Evolutionary conservation across 2,797 vertebrate species (phyloP).

Genomic region (Falco peregrinus): DNA sequence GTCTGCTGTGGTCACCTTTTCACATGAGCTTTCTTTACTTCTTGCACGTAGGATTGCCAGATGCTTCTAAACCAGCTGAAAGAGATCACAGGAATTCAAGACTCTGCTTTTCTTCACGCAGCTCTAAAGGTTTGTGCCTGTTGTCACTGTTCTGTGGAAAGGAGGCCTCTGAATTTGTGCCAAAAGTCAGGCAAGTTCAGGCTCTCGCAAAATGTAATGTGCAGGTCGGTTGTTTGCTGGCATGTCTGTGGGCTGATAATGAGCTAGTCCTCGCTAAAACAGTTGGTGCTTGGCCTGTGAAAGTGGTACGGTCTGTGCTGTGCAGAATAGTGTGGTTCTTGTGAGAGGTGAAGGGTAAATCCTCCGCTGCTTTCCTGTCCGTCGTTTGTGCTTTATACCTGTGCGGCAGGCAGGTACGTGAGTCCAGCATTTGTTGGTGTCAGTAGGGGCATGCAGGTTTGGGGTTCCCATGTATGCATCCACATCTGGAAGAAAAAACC

Average conservation of each 20-base stretch:
- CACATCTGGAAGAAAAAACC: background rate
- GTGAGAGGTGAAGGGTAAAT: background rate
- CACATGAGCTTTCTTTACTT: background rate
- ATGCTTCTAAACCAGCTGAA: conserved; percentile 89
- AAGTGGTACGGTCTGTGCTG: background rate
- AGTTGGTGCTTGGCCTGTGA: rapidly evolving
- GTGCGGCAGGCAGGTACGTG: rapidly evolving
- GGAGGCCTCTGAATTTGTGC: background rate
- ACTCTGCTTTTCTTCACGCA: conserved; percentile 83
- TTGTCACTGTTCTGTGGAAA: background rate
- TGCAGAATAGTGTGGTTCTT: too few relatives aligned
- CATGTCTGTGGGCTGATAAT: background rate
- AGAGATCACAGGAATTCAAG: conserved; percentile 94
- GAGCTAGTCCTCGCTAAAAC: background rate
- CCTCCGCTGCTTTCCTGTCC: background rate
- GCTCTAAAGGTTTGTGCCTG: conserved; percentile 85
- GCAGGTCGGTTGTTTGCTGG: rapidly evolving
- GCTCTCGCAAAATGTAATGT: rapidly evolving
- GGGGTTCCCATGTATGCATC: background rate
- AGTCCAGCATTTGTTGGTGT: background rate
- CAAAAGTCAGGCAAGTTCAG: background rate
- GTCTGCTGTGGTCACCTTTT: background rate
- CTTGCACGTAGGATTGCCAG: conserved; percentile 71
- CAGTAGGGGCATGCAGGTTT: rapidly evolving
- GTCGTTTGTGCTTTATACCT: rapidly evolving